Conservation (phyloP, 1,140 invertebrate genomes). For the Acromyrmex echinatior region DNA sequence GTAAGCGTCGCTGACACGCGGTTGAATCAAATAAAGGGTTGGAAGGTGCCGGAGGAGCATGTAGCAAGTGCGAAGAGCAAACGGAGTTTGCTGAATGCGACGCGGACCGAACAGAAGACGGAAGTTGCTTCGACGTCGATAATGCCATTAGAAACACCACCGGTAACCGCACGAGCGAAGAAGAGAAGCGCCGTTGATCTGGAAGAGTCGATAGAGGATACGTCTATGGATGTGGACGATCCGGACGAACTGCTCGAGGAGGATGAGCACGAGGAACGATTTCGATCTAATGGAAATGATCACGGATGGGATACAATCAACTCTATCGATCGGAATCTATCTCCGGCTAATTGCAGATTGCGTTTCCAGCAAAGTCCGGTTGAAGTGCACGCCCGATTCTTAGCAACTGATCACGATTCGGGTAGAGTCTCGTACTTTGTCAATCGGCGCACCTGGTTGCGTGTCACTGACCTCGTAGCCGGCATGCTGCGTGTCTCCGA, state of each 20-base stretch:
- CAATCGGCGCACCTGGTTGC: constrained; percentile 94
- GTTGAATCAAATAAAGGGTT: constrained; percentile 96
- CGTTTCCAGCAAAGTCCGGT: constrained; percentile 96
- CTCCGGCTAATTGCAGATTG: constrained; percentile 89
- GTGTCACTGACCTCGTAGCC: constrained; percentile 96
- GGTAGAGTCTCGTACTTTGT: constrained; percentile 96
- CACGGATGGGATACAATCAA: constrained; percentile 87
- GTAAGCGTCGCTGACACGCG: constrained; percentile 95
- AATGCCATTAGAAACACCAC: constrained; percentile 68
- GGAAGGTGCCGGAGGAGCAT: constrained; percentile 94
- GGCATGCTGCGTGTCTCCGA: constrained; percentile 95
- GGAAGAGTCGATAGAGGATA: constrained; percentile 73
- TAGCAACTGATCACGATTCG: constrained; percentile 96
- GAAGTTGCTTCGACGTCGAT: constrained; percentile 47
- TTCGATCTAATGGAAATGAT: constrained; percentile 82
- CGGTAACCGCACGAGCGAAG: constrained; percentile 68
- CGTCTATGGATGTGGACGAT: constrained; percentile 76
- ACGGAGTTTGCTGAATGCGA: constrained; percentile 82
- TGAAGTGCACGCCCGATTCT: constrained; percentile 96
- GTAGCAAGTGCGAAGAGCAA: constrained; percentile 84
- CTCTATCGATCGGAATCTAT: constrained; percentile 82
- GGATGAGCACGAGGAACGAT: constrained; percentile 79
- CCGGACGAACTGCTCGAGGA: constrained; percentile 71
- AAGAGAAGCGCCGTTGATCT: constrained; percentile 77
- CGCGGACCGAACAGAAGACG: constrained; percentile 56